Evolutionary conservation across 2,888 invertebrate species (phyloP).

Genomic region (Parnassius glacialis): DNA sequence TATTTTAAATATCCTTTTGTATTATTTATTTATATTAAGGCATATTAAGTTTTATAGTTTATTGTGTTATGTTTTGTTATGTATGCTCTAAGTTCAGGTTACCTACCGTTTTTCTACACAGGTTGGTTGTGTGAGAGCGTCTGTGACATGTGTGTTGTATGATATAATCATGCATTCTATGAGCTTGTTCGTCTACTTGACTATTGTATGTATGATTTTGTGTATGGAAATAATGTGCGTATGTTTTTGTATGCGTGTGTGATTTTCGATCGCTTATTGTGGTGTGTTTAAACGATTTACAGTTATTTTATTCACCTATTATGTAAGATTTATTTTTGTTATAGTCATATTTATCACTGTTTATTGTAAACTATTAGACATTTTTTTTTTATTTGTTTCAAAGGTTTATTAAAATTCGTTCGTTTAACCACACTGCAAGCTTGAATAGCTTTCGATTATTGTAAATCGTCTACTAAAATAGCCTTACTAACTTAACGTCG

Average conservation of each 20-base stretch:
- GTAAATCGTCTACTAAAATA: conserved; percentile 70
- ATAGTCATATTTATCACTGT: no score
- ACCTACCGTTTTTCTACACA: conserved; percentile 12
- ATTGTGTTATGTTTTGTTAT: conserved; percentile 63
- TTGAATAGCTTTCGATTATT: conserved; percentile 39
- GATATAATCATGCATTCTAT: conserved; percentile 29
- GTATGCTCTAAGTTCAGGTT: conserved; percentile 47
- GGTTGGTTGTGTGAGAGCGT: conserved; percentile 43
- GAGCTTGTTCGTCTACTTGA: conserved; percentile 23
- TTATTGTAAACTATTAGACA: no score
- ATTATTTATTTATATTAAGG: conserved; percentile 24
- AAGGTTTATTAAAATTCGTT: conserved; percentile 23
- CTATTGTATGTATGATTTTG: conserved; percentile 19
- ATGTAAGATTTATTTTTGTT: no score
- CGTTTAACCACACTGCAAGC: conserved; percentile 52
- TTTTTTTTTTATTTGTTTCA: no score
- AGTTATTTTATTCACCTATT: no score
- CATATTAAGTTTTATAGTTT: conserved; percentile 33
- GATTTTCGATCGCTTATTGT: conserved; percentile 46
- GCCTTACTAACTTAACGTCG: conserved; percentile 76
- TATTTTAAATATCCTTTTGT: no score
- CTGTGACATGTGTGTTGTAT: conserved; percentile 40
- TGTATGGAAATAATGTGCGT: conserved; percentile 22
- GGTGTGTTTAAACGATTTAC: conserved; percentile 48
- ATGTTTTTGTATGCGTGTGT: conserved; percentile 32